These are phyloP conservation scores for Allophyes oxyacanthae DNA, from an alignment of 2,888 invertebrate species.

Conservation along the genomic window DNA sequence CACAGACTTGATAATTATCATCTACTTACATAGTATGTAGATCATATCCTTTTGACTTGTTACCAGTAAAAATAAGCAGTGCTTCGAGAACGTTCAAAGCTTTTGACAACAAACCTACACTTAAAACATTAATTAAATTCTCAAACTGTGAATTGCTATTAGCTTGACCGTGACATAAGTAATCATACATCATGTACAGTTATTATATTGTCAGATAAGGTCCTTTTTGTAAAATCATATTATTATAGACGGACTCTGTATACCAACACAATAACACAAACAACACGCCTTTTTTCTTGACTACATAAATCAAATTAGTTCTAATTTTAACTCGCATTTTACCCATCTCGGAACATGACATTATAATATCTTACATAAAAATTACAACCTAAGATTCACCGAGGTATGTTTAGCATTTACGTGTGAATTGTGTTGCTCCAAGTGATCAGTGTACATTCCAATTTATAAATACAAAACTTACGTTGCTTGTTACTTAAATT, in stretches of 20 bases:
- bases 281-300: constrained; percentile 26
- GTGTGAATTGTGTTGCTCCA: constrained; percentile 43
- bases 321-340: constrained; percentile 32
- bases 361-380: constrained; percentile 54
- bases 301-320: constrained; percentile 45
- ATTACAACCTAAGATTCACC: constrained; percentile 59
- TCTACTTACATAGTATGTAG: constrained; percentile 53
- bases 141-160: constrained; percentile 22
- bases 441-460: constrained; percentile 70
- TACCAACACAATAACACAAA: constrained; percentile 45
- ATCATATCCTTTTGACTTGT: constrained; percentile 19
- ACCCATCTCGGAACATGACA: constrained; percentile 44
- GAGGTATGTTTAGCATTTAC: constrained; percentile 60
- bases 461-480: constrained; percentile 38
- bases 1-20: constrained; percentile 24
- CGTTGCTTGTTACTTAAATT: constrained; percentile 26
- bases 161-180: constrained; percentile 24
- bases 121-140: constrained; percentile 5
- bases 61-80: constrained; percentile 27
- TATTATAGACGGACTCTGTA: constrained; percentile 49
- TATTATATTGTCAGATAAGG: constrained; percentile 17
- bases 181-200: constrained; percentile 9
- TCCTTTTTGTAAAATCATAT: constrained; percentile 23
- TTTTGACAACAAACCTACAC: constrained; percentile 10
- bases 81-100: constrained; percentile 24